These are phyloP conservation scores for Sebastiscus albofasciatus DNA, from an alignment of 2,797 vertebrate species.

Conservation along the genomic window DNA sequence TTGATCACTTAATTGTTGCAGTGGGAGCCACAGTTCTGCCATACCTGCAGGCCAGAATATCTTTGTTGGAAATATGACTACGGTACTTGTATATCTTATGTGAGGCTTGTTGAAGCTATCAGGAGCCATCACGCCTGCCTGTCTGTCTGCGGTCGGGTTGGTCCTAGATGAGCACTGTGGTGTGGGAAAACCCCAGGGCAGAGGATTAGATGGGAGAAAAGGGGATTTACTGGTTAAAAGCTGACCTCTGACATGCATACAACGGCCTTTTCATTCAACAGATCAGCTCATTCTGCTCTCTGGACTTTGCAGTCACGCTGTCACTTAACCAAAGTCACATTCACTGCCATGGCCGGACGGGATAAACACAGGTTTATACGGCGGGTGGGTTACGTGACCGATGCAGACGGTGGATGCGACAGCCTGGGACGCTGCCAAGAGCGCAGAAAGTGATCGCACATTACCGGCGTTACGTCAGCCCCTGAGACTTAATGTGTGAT, in stretches of 20 bases:
- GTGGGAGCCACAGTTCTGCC: background rate
- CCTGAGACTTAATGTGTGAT: constrained; percentile 7
- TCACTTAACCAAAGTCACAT: constrained; percentile 44
- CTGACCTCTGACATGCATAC: constrained; percentile 72
- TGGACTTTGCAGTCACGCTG: constrained; percentile 32
- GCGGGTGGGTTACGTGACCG: background rate
- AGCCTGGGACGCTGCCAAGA: background rate
- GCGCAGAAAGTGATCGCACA: constrained; percentile 23
- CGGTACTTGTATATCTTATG: constrained; percentile 22
- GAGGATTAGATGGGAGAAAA: constrained; percentile 67
- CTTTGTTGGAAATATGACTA: background rate
- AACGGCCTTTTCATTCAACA: constrained; percentile 70
- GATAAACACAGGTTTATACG: constrained; percentile 25
- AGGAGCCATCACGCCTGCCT: constrained; percentile 31
- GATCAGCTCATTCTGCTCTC: constrained; percentile 55
- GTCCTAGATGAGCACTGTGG: constrained; percentile 45
- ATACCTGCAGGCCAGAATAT: background rate
- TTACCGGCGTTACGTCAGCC: background rate
- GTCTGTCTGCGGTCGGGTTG: constrained; percentile 53
- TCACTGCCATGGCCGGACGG: constrained; percentile 30
- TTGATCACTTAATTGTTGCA: background rate
- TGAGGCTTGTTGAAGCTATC: constrained; percentile 1
- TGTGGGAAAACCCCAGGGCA: constrained; percentile 70
- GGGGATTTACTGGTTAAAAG: constrained; percentile 75
- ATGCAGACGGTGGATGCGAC: constrained; percentile 1